Evolutionary conservation across 2,888 invertebrate species (phyloP).

Genomic region (Drosophila algonquin): DNA sequence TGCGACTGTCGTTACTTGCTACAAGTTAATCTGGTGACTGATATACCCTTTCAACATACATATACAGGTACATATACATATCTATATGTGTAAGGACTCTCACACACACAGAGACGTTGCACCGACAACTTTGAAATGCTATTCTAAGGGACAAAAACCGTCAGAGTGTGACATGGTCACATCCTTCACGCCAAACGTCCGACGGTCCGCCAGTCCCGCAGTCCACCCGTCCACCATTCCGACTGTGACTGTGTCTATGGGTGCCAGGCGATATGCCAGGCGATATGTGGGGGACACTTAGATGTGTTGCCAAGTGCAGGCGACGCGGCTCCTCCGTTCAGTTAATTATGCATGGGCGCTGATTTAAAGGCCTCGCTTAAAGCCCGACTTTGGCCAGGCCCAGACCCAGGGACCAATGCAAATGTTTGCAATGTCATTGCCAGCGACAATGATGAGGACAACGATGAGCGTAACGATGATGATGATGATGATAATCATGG

Average conservation of each 20-base stretch:
- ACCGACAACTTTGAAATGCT: slow-evolving; percentile 52
- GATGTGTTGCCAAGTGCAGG: slow-evolving; percentile 54
- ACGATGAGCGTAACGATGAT: slow-evolving; percentile 1
- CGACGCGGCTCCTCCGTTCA: slow-evolving; percentile 30
- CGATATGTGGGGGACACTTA: slow-evolving; percentile 5
- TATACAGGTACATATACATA: background rate
- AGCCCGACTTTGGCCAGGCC: slow-evolving; percentile 39
- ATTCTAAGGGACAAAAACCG: slow-evolving; percentile 67
- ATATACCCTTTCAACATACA: background rate
- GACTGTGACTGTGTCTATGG: slow-evolving; percentile 26
- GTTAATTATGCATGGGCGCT: slow-evolving; percentile 73
- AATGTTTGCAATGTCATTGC: slow-evolving; percentile 65
- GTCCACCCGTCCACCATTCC: too few relatives aligned
- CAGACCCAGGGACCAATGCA: slow-evolving; percentile 32
- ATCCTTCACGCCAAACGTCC: slow-evolving; percentile 67
- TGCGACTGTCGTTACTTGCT: background rate
- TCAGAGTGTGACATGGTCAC: slow-evolving; percentile 75
- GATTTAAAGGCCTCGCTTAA: slow-evolving; percentile 65
- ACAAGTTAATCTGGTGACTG: background rate
- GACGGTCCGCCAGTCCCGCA: slow-evolving; percentile 9
- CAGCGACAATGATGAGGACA: slow-evolving; percentile 18
- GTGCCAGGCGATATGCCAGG: slow-evolving; percentile 13
- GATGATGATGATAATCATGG: background rate
- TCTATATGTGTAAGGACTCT: background rate
- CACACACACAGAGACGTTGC: slow-evolving; percentile 36